Percentiles rank a stretch among this genome's conserved stretches.
These are phyloP conservation scores for Gadopsis bispinosus DNA, from an alignment of 2,797 vertebrate genomes.

Conservation along the genomic window DNA sequence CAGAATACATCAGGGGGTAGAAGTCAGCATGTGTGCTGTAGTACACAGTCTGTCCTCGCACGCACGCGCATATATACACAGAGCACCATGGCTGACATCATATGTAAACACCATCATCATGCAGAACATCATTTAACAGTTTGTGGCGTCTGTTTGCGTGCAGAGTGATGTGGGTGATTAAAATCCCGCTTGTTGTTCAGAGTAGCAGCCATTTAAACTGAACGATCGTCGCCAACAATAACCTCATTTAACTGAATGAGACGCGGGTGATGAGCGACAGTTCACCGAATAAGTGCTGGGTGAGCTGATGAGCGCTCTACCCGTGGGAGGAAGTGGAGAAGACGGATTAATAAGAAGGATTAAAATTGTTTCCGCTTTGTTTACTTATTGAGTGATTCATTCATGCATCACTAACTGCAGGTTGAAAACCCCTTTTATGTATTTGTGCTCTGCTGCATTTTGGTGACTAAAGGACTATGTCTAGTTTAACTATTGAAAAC, in stretches of 20 bases:
- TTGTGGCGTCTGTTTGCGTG: constrained; percentile 58
- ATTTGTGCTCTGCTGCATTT: background rate
- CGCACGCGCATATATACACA: constrained; percentile 15
- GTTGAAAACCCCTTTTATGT: background rate
- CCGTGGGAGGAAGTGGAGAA: constrained; percentile 22
- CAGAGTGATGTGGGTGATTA: constrained; percentile 67
- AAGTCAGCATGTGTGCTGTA: constrained; percentile 69
- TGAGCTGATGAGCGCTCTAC: constrained; percentile 62
- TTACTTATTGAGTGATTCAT: constrained; percentile 7
- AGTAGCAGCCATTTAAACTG: constrained; percentile 57
- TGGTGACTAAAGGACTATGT: background rate
- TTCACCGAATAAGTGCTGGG: constrained; percentile 60
- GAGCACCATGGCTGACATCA: constrained; percentile 58
- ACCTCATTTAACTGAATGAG: constrained; percentile 66
- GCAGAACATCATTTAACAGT: constrained; percentile 73
- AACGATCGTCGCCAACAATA: constrained; percentile 66
- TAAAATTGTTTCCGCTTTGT: constrained; percentile 20
- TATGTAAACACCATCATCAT: constrained; percentile 70
- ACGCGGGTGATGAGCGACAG: constrained; percentile 57
- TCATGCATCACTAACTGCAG: background rate
- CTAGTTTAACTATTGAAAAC: background rate
- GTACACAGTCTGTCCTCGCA: constrained; percentile 31
- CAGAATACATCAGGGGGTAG: constrained; percentile 67
- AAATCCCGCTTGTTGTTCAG: constrained; percentile 63
- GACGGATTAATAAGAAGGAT: constrained; percentile 22